Percentiles rank a stretch among this genome's conserved stretches.
Conservation (phyloP, 64 coral and sea anemone species). For the Montipora foliosa region DNA sequence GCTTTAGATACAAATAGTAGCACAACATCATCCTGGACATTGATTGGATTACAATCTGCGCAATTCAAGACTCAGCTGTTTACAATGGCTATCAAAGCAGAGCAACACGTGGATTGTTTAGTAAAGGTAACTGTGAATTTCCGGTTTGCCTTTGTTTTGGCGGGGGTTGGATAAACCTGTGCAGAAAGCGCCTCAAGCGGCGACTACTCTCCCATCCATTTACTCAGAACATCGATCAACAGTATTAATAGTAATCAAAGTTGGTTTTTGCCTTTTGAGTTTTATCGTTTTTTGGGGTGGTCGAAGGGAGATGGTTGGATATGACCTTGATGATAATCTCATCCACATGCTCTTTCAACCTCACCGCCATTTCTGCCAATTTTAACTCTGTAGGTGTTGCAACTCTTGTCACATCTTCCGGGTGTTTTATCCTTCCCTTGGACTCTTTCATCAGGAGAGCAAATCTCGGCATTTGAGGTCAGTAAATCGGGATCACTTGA, state of each 20-base stretch:
- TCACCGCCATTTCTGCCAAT: background rate
- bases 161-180: background rate
- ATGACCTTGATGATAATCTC: background rate
- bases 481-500: background rate
- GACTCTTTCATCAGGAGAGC: slow-evolving; percentile 10
- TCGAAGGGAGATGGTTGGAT: background rate
- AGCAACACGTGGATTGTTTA: slow-evolving; percentile 62
- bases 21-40: background rate
- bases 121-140: slow-evolving; percentile 21
- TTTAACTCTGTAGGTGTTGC: background rate
- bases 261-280: background rate
- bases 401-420: background rate
- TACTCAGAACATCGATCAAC: no score
- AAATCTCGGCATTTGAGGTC: background rate
- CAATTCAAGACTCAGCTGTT: slow-evolving; percentile 18
- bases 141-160: background rate
- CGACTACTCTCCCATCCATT: no score
- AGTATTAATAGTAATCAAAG: no score
- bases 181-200: no score
- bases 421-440: slow-evolving; percentile 23
- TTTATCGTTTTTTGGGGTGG: background rate
- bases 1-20: background rate
- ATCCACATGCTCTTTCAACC: background rate
- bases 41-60: background rate
- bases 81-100: slow-evolving; percentile 46